These are phyloP conservation scores for Melolontha melolontha DNA, from an alignment of 2,888 invertebrate species.

Conservation along the genomic window DNA sequence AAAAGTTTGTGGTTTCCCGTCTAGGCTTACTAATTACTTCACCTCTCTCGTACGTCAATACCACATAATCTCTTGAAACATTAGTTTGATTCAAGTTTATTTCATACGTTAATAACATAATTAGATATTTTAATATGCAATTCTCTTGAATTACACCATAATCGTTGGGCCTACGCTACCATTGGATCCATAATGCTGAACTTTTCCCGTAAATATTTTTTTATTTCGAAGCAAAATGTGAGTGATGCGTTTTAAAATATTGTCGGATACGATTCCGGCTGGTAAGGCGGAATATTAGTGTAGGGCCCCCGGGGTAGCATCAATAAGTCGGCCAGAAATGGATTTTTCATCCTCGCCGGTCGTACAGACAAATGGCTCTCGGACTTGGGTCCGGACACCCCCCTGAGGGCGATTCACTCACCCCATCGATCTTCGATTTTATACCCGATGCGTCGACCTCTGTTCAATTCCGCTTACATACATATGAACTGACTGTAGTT, in stretches of 20 bases:
- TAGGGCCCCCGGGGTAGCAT: constrained; percentile 63
- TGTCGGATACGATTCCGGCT: constrained; percentile 55
- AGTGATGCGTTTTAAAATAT: constrained; percentile 64
- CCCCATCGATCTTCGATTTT: constrained; percentile 45
- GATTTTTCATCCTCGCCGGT: constrained; percentile 65
- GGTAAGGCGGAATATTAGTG: constrained; percentile 61
- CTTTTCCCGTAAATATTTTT: too few species aligned
- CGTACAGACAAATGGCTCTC: constrained; percentile 64
- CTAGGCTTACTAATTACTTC: too few species aligned
- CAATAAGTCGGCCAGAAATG: constrained; percentile 68
- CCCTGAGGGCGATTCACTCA: constrained; percentile 58
- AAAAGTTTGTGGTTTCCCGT: too few species aligned
- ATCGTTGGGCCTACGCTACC: too few species aligned
- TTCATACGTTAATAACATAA: too few species aligned
- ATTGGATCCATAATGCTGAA: too few species aligned
- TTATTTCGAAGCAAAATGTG: constrained; percentile 45
- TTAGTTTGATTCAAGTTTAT: too few species aligned
- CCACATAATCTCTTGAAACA: too few species aligned
- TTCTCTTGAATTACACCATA: too few species aligned
- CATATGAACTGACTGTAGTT: neutral
- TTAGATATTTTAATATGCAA: too few species aligned
- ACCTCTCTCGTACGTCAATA: too few species aligned
- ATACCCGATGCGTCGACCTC: constrained; percentile 7
- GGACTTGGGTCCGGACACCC: constrained; percentile 56
- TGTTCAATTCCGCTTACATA: neutral